Conservation (phyloP, 2,113 vertebrate genomes). For the Leucoraja erinaceus region DNA sequence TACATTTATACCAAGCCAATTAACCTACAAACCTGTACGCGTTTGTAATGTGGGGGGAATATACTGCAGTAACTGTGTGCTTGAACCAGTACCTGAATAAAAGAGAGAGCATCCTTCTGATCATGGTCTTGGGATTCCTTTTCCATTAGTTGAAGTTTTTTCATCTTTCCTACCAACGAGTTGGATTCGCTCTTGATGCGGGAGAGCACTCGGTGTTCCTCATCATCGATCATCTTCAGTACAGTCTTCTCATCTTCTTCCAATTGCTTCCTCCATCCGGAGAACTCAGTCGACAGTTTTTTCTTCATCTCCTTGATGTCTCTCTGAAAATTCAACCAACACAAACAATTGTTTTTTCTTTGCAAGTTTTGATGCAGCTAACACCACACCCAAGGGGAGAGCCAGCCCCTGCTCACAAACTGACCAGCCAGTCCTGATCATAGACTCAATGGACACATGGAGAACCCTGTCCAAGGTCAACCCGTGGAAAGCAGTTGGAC, state of each 20-base stretch:
- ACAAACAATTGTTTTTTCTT: too few species aligned
- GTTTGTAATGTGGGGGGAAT: too few species aligned
- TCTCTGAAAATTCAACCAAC: not conserved
- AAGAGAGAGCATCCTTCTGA: not conserved
- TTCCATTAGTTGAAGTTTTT: not conserved
- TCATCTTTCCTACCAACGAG: not conserved
- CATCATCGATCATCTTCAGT: not conserved
- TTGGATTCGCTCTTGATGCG: not conserved
- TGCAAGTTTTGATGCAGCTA: too few species aligned
- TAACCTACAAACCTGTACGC: too few species aligned
- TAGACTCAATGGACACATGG: too few species aligned
- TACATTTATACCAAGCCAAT: too few species aligned
- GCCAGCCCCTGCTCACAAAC: too few species aligned
- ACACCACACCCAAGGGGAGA: too few species aligned
- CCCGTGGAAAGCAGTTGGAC: too few species aligned
- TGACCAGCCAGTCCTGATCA: too few species aligned
- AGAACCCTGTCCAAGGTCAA: too few species aligned
- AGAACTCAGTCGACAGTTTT: not conserved
- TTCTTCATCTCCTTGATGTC: not conserved
- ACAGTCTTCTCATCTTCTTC: not conserved
- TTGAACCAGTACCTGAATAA: not conserved
- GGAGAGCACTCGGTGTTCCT: not conserved
- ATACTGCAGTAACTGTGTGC: too few species aligned
- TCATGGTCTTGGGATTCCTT: not conserved
- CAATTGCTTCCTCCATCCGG: not conserved